Base-by-base conservation (phyloP, 2,888 invertebrate species). In the Drosophila setosimentum region DNA sequence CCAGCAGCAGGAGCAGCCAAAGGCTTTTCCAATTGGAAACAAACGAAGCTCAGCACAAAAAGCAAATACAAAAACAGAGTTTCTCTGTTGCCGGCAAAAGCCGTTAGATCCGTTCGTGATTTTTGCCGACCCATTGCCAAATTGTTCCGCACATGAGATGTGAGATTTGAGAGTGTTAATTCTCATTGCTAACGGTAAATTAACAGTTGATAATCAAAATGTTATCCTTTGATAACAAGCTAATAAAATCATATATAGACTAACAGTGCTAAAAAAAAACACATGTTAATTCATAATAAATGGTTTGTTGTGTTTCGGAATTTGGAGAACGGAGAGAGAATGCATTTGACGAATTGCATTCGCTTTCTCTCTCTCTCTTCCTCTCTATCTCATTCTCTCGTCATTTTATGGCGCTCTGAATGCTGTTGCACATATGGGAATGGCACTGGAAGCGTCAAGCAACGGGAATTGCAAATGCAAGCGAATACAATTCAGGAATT, bases 11-110 rank as follows among this genome's bases (percentile, higher is more conserved):
- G 72, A 70, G 55, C 61, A 76, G 54, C 68, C 79, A 73, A 66
- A 66, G 68, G 70, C 70, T 84, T 80, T 87, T 80, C 82, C 84
- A 83, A 68, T 73, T 70, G 72, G 73, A 70, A 65, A 61, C 76
- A 74, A 75, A 64, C 71, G 71, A 76, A 84, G 70, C 54, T 70
- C 30, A 37, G 62, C 51, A 35, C 59, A 57, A 74, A 80, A 74
- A 71, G 80, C 80, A 78, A 80, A 80, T 72, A 45, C 45, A 45
- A 80, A 74, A 80, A 71, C 80, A 77, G 70, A 77, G 74, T 71
- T 45, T 54, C 27, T 35, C 55, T 49, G 67, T 66, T 54, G 66
- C 79, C 80, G 74, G 80, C 49, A 42, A 42, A 54, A 13, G 24
- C 16, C 66, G 66, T 68, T 76, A 76, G 69, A 60, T 58, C 50